phyloP scores from a whole-genome alignment of 2,113 vertebrate species.

The Bucco capensis region DNA sequence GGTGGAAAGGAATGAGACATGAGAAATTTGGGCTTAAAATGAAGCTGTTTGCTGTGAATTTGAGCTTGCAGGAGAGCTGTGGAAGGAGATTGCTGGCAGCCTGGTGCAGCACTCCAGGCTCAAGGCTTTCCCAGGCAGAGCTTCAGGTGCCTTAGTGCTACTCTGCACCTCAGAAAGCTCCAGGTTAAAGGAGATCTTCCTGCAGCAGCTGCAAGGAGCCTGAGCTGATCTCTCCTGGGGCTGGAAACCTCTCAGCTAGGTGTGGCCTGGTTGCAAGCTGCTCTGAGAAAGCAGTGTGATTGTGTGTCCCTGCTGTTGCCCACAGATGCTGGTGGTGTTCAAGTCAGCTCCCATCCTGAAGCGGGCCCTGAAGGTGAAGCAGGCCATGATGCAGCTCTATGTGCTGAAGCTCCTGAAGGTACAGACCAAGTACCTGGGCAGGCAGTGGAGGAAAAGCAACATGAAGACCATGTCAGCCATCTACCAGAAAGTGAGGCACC shows the following conservation, averaged over 20 bases:
- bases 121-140: not conserved
- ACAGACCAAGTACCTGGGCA: slow-evolving; percentile 95
- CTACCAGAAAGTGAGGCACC: slow-evolving; percentile 97
- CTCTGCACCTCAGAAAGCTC: not conserved
- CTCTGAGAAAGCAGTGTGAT: too few relatives aligned
- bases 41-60: not conserved
- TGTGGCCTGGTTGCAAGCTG: not conserved
- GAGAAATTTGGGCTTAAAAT: not conserved
- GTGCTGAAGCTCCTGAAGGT: slow-evolving; percentile 97
- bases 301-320: not conserved
- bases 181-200: not conserved
- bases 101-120: not conserved
- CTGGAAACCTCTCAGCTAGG: not conserved
- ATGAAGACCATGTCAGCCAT: slow-evolving; percentile 99
- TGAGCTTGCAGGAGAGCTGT: not conserved
- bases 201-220: not conserved
- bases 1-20: not conserved
- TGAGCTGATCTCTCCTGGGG: not conserved
- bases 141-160: not conserved
- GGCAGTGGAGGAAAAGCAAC: slow-evolving; percentile 99
- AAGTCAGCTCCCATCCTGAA: slow-evolving; percentile 99
- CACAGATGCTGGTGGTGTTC: slow-evolving; percentile 96
- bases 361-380: slow-evolving; percentile 96
- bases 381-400: slow-evolving; percentile 98
- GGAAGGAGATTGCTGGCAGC: not conserved